Conservation (phyloP, 1,140 invertebrate species). For the Sipha flava region DNA sequence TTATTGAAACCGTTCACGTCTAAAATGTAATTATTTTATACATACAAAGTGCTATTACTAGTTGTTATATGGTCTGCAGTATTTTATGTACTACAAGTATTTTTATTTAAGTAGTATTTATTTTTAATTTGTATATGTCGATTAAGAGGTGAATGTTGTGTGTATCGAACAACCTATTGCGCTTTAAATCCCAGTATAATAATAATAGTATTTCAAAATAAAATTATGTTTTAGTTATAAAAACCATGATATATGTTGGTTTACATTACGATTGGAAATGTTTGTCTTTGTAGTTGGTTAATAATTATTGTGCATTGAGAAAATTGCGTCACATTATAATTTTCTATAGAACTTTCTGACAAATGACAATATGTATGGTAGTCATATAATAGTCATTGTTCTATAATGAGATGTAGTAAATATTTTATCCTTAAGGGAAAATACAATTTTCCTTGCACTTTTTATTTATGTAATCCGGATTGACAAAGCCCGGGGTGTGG, state of each 20-base stretch:
- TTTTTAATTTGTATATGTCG: no score
- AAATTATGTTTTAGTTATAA: no score
- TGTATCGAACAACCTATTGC: no score
- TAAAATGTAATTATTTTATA: not conserved
- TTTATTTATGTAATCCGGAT: conserved; percentile 10
- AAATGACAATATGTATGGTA: not conserved
- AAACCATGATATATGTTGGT: no score
- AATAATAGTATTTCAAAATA: no score
- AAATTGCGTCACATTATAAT: not conserved
- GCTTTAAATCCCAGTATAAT: no score
- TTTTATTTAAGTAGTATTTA: not conserved
- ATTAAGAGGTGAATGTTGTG: no score
- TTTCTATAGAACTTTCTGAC: not conserved
- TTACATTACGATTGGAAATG: not conserved
- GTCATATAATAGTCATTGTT: not conserved
- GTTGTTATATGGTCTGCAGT: no score
- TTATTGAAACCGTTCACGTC: no score
- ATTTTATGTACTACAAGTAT: not conserved
- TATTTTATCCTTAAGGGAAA: not conserved
- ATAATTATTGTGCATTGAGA: not conserved
- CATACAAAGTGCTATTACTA: no score
- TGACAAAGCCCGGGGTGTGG: conserved; percentile 14
- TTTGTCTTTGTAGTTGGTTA: not conserved
- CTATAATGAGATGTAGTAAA: not conserved
- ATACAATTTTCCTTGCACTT: not conserved